Evolutionary conservation across 2,888 invertebrate genomes (phyloP).

Genomic region (Epistrophe eligans): DNA sequence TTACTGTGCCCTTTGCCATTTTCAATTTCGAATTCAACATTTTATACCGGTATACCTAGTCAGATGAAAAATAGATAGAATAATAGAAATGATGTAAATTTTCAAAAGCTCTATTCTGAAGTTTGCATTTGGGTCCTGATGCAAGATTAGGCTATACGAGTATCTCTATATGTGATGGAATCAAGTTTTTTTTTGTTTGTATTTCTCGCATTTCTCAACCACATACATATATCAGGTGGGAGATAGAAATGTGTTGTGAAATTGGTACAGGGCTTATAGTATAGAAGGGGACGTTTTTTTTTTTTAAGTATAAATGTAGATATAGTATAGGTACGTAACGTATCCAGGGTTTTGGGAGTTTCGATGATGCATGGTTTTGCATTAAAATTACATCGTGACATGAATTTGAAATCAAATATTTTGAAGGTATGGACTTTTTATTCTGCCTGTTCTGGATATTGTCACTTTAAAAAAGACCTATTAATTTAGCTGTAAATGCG

Average conservation of each 20-base stretch:
- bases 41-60: conserved; percentile 11
- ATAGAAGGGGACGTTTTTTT: no score
- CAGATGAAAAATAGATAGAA: conserved; percentile 39
- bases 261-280: conserved; percentile 41
- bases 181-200: conserved; percentile 16
- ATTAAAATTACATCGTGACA: conserved; percentile 60
- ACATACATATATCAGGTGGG: conserved; percentile 53
- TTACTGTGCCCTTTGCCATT: conserved; percentile 68
- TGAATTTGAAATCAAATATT: conserved; percentile 52
- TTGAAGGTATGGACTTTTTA: not conserved
- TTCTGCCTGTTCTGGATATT: not conserved
- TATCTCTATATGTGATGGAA: conserved; percentile 57
- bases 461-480: conserved; percentile 29
- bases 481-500: conserved; percentile 21
- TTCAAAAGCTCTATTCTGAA: conserved; percentile 50
- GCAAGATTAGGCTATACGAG: conserved; percentile 63
- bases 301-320: no score
- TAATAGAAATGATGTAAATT: conserved; percentile 44
- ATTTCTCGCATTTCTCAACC: conserved; percentile 17
- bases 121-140: conserved; percentile 66
- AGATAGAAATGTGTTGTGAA: conserved; percentile 68
- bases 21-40: conserved; percentile 63
- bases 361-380: conserved; percentile 71
- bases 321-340: no score
- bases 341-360: conserved; percentile 11